Percentiles rank a stretch among this genome's conserved stretches.
phyloP scores from a whole-genome alignment of 2,797 vertebrate species.

The Adelosebastes latens region DNA sequence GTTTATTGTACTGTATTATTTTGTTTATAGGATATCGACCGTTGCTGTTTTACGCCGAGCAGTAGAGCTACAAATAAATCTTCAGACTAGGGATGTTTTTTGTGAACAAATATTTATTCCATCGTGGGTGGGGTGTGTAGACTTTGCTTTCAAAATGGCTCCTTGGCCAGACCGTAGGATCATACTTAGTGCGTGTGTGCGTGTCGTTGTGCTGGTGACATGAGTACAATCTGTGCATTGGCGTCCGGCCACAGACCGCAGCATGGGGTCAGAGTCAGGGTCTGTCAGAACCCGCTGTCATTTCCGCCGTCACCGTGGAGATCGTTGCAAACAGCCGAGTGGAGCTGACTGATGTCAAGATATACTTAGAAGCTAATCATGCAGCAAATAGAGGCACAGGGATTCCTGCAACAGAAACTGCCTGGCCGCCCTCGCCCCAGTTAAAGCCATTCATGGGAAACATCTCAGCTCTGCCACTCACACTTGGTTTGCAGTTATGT shows the following conservation, averaged over 20 bases:
- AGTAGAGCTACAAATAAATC: slow-evolving; percentile 57
- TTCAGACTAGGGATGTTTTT: slow-evolving; percentile 15
- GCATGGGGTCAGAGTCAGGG: slow-evolving; percentile 60
- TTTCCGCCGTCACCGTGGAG: slow-evolving; percentile 61
- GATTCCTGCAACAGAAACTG: slow-evolving; percentile 64
- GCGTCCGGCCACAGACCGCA: slow-evolving; percentile 48
- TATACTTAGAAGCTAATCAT: slow-evolving; percentile 80
- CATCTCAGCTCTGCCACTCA: slow-evolving; percentile 65
- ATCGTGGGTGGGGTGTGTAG: slow-evolving; percentile 14
- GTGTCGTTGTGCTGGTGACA: slow-evolving; percentile 50
- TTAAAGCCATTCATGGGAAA: slow-evolving; percentile 66
- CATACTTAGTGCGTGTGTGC: slow-evolving; percentile 32
- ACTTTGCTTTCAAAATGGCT: slow-evolving; percentile 55
- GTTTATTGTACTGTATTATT: slow-evolving; percentile 59
- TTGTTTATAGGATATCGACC: slow-evolving; percentile 64
- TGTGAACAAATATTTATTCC: slow-evolving; percentile 57
- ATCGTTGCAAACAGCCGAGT: slow-evolving; percentile 59
- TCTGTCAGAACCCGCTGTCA: slow-evolving; percentile 70
- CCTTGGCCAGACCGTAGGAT: slow-evolving; percentile 33
- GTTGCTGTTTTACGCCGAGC: slow-evolving; percentile 39
- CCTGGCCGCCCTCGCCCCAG: slow-evolving; percentile 52
- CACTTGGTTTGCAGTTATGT: slow-evolving; percentile 34
- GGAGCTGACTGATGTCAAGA: slow-evolving; percentile 74
- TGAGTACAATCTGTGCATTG: slow-evolving; percentile 60
- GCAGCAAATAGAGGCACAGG: slow-evolving; percentile 76